phyloP scores from a whole-genome alignment of 2,888 invertebrate species.

The Dyspetes luteomarginatus region DNA sequence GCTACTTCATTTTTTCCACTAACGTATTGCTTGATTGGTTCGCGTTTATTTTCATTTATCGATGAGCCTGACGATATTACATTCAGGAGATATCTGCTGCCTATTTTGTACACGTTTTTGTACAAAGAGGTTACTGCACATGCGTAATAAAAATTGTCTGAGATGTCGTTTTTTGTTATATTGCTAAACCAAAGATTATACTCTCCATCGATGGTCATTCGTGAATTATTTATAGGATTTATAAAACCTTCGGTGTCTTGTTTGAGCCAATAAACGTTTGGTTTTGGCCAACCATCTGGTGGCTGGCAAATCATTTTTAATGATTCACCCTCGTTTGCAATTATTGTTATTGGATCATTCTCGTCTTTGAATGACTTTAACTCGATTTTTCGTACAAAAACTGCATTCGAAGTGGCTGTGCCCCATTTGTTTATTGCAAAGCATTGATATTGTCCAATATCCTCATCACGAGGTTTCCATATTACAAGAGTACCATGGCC shows the following conservation, averaged over 20 bases:
- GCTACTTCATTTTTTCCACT: slow-evolving; percentile 95
- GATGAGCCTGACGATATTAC: slow-evolving; percentile 92
- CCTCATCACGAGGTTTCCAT: slow-evolving; percentile 94
- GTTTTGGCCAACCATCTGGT: slow-evolving; percentile 98
- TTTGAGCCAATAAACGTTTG: slow-evolving; percentile 97
- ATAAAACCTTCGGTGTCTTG: slow-evolving; percentile 91
- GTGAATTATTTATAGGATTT: slow-evolving; percentile 95
- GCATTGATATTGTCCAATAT: slow-evolving; percentile 97
- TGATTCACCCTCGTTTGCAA: slow-evolving; percentile 94
- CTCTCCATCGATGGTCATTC: slow-evolving; percentile 98
- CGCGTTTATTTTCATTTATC: slow-evolving; percentile 90
- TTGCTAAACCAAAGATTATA: slow-evolving; percentile 99
- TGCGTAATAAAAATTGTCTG: slow-evolving; percentile 94
- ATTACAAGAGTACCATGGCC: slow-evolving; percentile 97
- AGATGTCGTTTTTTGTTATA: slow-evolving; percentile 93
- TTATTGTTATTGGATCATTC: slow-evolving; percentile 84
- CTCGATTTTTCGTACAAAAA: slow-evolving; percentile 96
- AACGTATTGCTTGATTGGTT: slow-evolving; percentile 92
- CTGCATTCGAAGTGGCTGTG: slow-evolving; percentile 96
- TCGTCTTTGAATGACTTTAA: slow-evolving; percentile 93
- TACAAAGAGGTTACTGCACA: slow-evolving; percentile 97
- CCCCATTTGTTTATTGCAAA: slow-evolving; percentile 98
- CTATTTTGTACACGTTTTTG: slow-evolving; percentile 95
- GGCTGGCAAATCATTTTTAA: slow-evolving; percentile 95
- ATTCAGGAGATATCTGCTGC: slow-evolving; percentile 91